Base-by-base conservation (phyloP, 2,797 vertebrate genomes). In the Scyliorhinus canicula region DNA sequence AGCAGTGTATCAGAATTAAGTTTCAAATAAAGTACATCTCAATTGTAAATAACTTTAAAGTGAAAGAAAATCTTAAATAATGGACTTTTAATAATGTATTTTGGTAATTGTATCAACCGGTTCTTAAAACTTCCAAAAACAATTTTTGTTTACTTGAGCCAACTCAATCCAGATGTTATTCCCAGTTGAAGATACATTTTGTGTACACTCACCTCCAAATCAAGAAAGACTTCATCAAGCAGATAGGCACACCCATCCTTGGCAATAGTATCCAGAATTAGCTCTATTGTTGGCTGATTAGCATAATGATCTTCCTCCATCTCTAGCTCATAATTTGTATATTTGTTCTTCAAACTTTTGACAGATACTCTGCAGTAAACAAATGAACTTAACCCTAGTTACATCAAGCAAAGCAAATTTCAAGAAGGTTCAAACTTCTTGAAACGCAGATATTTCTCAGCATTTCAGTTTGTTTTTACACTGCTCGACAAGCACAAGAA, bases 211-310 rank as follows among this genome's bases (percentile, higher is more conserved):
- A 99, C 99, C 97, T 99, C 99, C 85, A 99, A 97, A 96, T 99
- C 99, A 50, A 99, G 97, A 96, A 99, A 99, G 95, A 99, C 99
- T 96, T 99, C 99, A 95, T 99, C 99, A 95, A 99, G 95, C 35
- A 99, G 97, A 96, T 98, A 99, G 97, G 98, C 97, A 77, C 99
- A 99, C 86, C 98, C 99, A 67, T 99, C 98, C 96, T 97, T 98
- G 52, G 98, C 99, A 95, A 99, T 99, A 95, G 98, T 96, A 0
- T 97, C 98, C 95, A 99, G 97, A 4, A 97, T 98, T 95, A 96
- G 97, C 95, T 98, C 98, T 93, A 99, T 99, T 95, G 97, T 97
- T 0, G 97, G 96, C 4, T 99, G 98, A 63, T 97, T 97, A 95
- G 95, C 95, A 90, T 95, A 96, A 93, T 96, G 96, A 0, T 97